Base-by-base conservation (phyloP, 2,113 vertebrate species). In the Elaphurus davidianus region DNA sequence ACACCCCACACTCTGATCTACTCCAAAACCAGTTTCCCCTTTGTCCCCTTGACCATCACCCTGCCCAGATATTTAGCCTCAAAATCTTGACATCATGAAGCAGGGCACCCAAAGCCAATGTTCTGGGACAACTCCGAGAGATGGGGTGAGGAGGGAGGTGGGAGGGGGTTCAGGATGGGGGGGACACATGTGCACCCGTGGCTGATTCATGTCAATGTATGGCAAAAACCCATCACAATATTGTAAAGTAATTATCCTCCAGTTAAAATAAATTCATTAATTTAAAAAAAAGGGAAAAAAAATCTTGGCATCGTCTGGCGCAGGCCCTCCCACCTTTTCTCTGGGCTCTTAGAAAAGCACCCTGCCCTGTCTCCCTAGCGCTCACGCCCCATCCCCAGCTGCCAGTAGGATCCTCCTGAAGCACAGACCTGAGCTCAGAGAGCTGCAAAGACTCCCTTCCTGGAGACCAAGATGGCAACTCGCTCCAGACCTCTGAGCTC, bases 281-380 rank as follows among this genome's bases (percentile, higher is more conserved):
- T 25, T 40, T 6, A 0, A 1, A 40, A 36, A 40, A 74, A 12
- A 40, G 1, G 4, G 11, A 71, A 23, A 33, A 64, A 11, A 50
- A 78, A 11, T 23, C 23, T 12, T 1, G 17, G 78, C 52, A 47
- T 28, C 3, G 0, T 13, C n/a, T 15, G 23, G 30, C 0, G 59
- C 64, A 54, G 57, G 92, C 17, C 21, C 5, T 14, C 25, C 16
- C 6, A 6, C 30, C 10, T n/a, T 43, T 59, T 57, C 27, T n/a
- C 64, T 85, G 78, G 30, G 47, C 23, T 43, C 57, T n/a, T 4
- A 23, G 3, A 40, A n/a, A 74, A 67, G 79, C 27, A 71, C 54
- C 33, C 28, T 47, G 16, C n/a, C n/a, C 33, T 1, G 2, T 47
- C 54, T 15, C 82, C 33, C 23, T 47, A 64, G 17, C 0, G 0